phyloP scores from a whole-genome alignment of 1,140 invertebrate genomes.

The Procambarus clarkii region DNA sequence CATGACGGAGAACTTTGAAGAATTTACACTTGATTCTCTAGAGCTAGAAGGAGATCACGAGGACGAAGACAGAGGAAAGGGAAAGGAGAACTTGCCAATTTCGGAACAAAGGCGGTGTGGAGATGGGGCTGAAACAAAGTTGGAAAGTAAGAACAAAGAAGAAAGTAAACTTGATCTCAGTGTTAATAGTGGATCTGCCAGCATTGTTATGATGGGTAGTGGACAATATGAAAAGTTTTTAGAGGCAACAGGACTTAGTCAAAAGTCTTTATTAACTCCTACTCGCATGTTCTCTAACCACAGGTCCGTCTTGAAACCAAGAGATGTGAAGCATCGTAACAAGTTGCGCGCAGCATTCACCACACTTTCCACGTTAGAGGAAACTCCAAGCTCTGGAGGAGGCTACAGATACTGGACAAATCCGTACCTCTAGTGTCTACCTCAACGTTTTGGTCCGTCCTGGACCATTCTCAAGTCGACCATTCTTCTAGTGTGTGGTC shows the following conservation, averaged over 20 bases:
- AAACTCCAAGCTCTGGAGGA: conserved; percentile 51
- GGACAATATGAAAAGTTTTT: conserved; percentile 84
- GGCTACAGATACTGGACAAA: conserved; percentile 77
- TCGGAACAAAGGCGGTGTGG: conserved; percentile 63
- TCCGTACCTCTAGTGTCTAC: conserved; percentile 77
- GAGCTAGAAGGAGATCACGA: conserved; percentile 80
- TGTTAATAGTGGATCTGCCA: conserved; percentile 1
- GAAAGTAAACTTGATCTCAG: conserved; percentile 1
- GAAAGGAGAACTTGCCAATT: conserved; percentile 75
- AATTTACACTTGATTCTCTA: conserved; percentile 86
- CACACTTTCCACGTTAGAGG: conserved; percentile 75
- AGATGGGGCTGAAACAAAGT: conserved; percentile 70
- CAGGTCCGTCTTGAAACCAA: conserved; percentile 82
- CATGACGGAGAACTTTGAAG: conserved; percentile 83
- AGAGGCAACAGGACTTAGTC: conserved; percentile 87
- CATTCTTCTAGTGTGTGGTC: too few relatives aligned
- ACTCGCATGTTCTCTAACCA: conserved; percentile 84
- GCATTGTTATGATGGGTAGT: neutral
- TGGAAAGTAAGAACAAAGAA: conserved; percentile 23
- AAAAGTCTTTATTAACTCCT: conserved; percentile 86
- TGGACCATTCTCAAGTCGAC: neutral
- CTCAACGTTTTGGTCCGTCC: neutral
- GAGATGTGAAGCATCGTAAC: conserved; percentile 83
- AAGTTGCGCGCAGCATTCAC: conserved; percentile 76
- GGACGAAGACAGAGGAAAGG: conserved; percentile 79